Percentiles rank a stretch among this genome's conserved stretches.
These are phyloP conservation scores for Tetragnatha montana DNA, from an alignment of 2,888 invertebrate genomes.

Conservation along the genomic window DNA sequence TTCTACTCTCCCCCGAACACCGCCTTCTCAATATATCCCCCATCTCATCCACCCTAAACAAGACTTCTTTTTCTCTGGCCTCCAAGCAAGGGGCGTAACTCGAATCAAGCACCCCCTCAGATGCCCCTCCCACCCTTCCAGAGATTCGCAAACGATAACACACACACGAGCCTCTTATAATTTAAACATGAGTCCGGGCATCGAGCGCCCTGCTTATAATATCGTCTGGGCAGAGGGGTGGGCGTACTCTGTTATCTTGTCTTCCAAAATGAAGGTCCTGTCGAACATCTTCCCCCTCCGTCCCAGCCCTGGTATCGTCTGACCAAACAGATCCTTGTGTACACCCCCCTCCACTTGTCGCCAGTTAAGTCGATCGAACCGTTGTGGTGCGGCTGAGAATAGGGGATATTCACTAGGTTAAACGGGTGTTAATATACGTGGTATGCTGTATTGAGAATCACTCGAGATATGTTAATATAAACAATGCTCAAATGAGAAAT, in stretches of 20 bases:
- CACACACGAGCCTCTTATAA: constrained; percentile 8
- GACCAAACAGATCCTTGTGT: neutral
- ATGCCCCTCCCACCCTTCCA: neutral
- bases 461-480: no score
- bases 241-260: constrained; percentile 11
- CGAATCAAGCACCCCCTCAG: neutral
- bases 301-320: neutral
- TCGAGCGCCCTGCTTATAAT: constrained; percentile 6
- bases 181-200: constrained; percentile 10
- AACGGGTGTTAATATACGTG: no score
- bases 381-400: no score
- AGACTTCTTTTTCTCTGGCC: neutral
- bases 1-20: neutral
- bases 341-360: neutral
- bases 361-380: neutral
- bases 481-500: no score
- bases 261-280: constrained; percentile 16
- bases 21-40: neutral
- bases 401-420: no score
- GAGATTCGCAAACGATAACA: neutral
- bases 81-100: neutral
- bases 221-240: neutral
- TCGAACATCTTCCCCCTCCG: constrained; percentile 10
- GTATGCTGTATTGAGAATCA: no score
- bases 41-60: no score